Percentiles rank a stretch among this genome's conserved stretches.
Conservation (phyloP, 2,113 vertebrate species). For the Leuciscus idus region DNA sequence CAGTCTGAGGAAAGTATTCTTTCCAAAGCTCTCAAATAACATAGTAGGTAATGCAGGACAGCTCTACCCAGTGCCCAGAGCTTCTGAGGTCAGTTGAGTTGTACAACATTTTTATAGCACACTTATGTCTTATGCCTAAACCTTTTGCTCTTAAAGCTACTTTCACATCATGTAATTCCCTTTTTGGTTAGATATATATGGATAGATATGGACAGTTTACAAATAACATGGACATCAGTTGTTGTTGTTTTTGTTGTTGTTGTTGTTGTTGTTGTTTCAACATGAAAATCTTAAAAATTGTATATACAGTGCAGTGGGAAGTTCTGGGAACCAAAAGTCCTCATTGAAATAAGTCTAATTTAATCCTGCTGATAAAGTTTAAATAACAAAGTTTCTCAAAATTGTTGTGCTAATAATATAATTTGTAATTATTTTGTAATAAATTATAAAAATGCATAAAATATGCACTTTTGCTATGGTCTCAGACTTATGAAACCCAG, state of each 20-base stretch:
- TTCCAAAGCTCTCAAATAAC: slow-evolving; percentile 38
- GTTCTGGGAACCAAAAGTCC: too few species aligned
- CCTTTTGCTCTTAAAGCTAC: background rate
- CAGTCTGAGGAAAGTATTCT: slow-evolving; percentile 25
- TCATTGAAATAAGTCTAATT: too few species aligned
- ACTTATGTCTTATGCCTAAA: background rate
- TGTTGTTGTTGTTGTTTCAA: too few species aligned
- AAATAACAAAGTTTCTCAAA: too few species aligned
- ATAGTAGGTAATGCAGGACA: slow-evolving; percentile 1
- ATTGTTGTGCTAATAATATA: too few species aligned
- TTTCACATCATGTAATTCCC: background rate
- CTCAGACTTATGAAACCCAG: background rate
- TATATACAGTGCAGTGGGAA: too few species aligned
- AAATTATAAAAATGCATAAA: background rate
- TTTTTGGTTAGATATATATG: background rate
- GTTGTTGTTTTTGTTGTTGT: too few species aligned
- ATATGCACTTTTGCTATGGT: background rate
- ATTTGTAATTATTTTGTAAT: too few species aligned
- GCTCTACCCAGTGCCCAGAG: background rate
- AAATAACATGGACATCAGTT: too few species aligned
- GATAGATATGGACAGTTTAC: too few species aligned
- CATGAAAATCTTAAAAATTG: too few species aligned
- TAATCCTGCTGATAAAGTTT: too few species aligned
- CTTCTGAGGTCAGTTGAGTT: background rate
- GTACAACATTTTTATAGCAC: background rate